Conservation (phyloP, 2,888 invertebrate species). For the Netelia inedita region DNA sequence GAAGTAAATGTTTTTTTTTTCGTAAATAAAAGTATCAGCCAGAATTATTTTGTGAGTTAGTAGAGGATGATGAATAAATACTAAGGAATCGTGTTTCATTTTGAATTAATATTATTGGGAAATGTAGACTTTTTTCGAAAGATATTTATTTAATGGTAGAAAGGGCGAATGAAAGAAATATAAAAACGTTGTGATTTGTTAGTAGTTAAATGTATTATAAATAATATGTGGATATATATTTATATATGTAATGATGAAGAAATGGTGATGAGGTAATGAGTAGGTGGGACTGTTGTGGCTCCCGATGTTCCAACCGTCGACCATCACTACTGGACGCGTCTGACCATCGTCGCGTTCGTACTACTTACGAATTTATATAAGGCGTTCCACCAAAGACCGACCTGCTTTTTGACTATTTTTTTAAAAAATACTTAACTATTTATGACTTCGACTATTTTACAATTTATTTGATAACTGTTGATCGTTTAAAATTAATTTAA, state of each 20-base stretch:
- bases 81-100: neutral
- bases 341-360: conserved; percentile 58
- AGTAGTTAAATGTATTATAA: conserved; percentile 37
- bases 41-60: neutral
- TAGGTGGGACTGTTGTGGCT: conserved; percentile 53
- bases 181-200: conserved; percentile 36
- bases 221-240: conserved; percentile 21
- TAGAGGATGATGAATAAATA: neutral
- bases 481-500: neutral
- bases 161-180: neutral
- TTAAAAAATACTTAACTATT: neutral
- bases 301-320: conserved; percentile 53
- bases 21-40: neutral
- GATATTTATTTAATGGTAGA: neutral
- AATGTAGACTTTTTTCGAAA: neutral
- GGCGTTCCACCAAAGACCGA: conserved; percentile 12
- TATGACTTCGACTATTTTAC: neutral
- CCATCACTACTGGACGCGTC: conserved; percentile 52
- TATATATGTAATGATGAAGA: conserved; percentile 26
- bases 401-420: neutral
- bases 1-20: neutral
- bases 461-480: neutral
- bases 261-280: conserved; percentile 59
- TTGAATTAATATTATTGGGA: neutral
- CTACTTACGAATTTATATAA: conserved; percentile 47